Base-by-base conservation (phyloP, 1,140 invertebrate species). In the Cherax destructor region DNA sequence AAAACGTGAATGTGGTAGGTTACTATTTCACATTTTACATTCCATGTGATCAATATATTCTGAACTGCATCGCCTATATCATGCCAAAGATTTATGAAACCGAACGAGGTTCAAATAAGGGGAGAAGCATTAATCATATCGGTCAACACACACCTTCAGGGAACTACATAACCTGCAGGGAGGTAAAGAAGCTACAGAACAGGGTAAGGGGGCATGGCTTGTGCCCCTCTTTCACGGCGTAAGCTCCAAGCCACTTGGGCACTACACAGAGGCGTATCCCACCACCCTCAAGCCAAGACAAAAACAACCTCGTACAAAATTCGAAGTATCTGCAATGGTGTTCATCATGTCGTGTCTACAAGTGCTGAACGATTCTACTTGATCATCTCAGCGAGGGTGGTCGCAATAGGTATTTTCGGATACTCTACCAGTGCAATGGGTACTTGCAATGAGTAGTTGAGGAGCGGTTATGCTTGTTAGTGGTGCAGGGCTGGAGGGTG, bases 81-180 rank as follows among this genome's bases (percentile, higher is more conserved):
- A 59, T 24, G 41, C 50, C 83, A 50, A 85, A 85, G 88, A 91
- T 85, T 77, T 91, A 65, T 91, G 88, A 85, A 91, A 91, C 83
- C 61, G 88, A 65, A 85, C 88, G 88, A 79, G 88, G 74, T 21
- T 85, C 88, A 91, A 85, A 91, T 91, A 91, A 78, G 88, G 88
- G n/a, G 74, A 65, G 88, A 91, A 69, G 50, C 88, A 91, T 91
- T 85, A 91, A 91, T 91, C 88, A 91, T 91, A 85, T 91, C 78
- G 88, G 88, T 91, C 88, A 91, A 91, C 88, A 91, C 88, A 91
- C 88, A 91, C 88, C 88, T 91, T 85, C 49, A 65, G 88, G 83
- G 83, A 85, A 65, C 69, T 79, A 83, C 88, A 79, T 52, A 24
- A 83, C 24, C 52, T 13, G 11, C 65, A 49, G 47, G 80, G 13